These are phyloP conservation scores for Zophobas atratus DNA, from an alignment of 1,140 invertebrate genomes.

Conservation along the genomic window DNA sequence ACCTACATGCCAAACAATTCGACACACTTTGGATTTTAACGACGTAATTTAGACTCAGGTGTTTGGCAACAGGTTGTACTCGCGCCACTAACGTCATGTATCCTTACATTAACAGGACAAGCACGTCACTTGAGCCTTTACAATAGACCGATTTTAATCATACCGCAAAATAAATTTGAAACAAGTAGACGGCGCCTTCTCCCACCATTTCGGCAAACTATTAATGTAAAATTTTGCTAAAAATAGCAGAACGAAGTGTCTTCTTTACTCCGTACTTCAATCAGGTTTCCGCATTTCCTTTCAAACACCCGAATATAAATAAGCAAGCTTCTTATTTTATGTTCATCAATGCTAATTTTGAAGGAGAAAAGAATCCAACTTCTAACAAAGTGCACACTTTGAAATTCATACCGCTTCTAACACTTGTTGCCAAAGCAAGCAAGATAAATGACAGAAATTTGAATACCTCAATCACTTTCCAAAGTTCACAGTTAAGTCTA, in stretches of 20 bases:
- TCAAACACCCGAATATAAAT: constrained; percentile 30
- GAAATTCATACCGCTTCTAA: constrained; percentile 8
- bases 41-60: constrained; percentile 2
- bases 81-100: neutral
- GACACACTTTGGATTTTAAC: constrained; percentile 19
- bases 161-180: neutral
- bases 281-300: constrained; percentile 15
- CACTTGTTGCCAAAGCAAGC: constrained; percentile 25
- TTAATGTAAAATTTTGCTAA: constrained; percentile 33
- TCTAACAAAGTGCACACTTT: constrained; percentile 21
- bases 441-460: constrained; percentile 24
- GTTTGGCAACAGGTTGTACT: constrained; percentile 38
- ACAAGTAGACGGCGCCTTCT: constrained; percentile 17
- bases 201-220: constrained; percentile 14
- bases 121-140: neutral
- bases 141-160: neutral
- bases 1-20: neutral
- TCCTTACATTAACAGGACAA: constrained; percentile 3
- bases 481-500: neutral
- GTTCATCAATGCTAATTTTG: constrained; percentile 7
- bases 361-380: neutral
- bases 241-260: constrained; percentile 24
- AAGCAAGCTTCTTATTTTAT: constrained; percentile 11
- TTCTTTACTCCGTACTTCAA: constrained; percentile 11
- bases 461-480: neutral